phyloP scores from a whole-genome alignment of 2,888 invertebrate species.

The Meteorus colon region DNA sequence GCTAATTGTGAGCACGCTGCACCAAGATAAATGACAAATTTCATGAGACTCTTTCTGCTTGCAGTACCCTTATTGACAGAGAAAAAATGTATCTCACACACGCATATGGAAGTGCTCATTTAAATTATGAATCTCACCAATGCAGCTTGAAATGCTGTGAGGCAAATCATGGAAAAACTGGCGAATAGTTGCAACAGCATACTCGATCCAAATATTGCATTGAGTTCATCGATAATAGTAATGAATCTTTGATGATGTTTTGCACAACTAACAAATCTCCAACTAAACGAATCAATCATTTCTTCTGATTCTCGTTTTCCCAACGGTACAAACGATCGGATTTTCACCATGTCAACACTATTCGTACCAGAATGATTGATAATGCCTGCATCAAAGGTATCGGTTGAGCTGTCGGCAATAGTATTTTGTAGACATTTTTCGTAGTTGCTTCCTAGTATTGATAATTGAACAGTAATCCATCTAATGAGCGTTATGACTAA shows the following conservation, averaged over 20 bases:
- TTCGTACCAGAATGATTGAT: not conserved
- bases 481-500: constrained; percentile 52
- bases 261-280: constrained; percentile 52
- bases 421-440: constrained; percentile 48
- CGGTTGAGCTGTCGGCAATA: not conserved
- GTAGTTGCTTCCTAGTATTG: constrained; percentile 56
- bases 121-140: constrained; percentile 50
- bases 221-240: constrained; percentile 55
- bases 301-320: constrained; percentile 43
- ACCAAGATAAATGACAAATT: constrained; percentile 58
- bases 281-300: constrained; percentile 44
- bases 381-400: not conserved
- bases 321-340: constrained; percentile 45
- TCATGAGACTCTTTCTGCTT: constrained; percentile 56
- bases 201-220: constrained; percentile 58
- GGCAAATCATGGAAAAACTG: constrained; percentile 64
- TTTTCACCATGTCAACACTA: constrained; percentile 11
- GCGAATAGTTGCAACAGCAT: constrained; percentile 63
- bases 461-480: constrained; percentile 55
- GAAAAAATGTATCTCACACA: not conserved
- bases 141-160: constrained; percentile 65
- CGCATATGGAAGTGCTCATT: not conserved
- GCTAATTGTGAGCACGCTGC: constrained; percentile 60
- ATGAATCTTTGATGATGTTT: constrained; percentile 59
- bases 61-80: constrained; percentile 53